Base-by-base conservation (phyloP, 2,797 vertebrate species). In the Luscinia luscinia region DNA sequence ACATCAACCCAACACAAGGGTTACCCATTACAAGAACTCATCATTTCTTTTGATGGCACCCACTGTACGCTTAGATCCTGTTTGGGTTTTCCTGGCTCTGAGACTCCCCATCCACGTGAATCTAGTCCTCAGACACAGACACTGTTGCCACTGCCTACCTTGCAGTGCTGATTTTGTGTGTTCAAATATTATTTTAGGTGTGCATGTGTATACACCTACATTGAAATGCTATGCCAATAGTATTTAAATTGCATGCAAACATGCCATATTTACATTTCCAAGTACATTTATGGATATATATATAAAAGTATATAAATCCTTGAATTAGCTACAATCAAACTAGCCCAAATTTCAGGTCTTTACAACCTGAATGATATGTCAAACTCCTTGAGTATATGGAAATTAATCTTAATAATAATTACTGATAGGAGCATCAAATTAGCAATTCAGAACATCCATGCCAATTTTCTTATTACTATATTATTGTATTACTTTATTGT, bases 331-430 rank as follows among this genome's bases (percentile, higher is more conserved):
- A 11, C 3, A 43, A 11, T 49, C 11, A 73, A 82, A 49, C 8
- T 52, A 51, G 15, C 46, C 14, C 59, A 59, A 76, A 64, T 90
- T 82, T 73, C 24, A 77, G 2, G 54, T 90, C 30, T 55, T 84
- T 28, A 55, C 17, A 78, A 54, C 8, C 6, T 83, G 70, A 61
- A 23, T 27, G 19, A 40, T 83, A 83, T 48, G 90, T 82, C 21
- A 63, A 34, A 63, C 80, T 82, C 15, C 10, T 84, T 74, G 11
- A 84, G 13, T 58, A 67, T 54, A 54, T 7, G 16, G 52, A 89
- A 87, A 92, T 74, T 52, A 70, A 20, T 77, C 12, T 70, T 85
- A 86, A 69, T 89, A 85, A 70, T 69, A 88, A 72, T 66, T 84
- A 67, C 24, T 21, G 17, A 63, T 49, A 87, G 24, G 11, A 87